phyloP scores from a whole-genome alignment of 1,140 invertebrate genomes.

The Hyles euphorbiae region DNA sequence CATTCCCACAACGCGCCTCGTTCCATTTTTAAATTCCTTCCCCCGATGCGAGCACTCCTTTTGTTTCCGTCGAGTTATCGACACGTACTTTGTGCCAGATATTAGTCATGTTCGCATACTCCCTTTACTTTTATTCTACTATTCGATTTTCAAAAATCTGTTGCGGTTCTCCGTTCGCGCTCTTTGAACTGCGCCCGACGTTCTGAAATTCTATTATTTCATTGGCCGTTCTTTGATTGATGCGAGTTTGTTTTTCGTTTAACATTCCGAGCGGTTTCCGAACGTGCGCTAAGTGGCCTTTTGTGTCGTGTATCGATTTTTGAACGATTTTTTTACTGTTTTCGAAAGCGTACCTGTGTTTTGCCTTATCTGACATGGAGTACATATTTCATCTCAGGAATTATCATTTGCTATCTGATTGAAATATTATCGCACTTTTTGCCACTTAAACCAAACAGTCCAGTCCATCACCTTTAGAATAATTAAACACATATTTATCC shows the following conservation, averaged over 20 bases:
- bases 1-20: constrained; percentile 9
- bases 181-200: constrained; percentile 62
- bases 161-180: constrained; percentile 56
- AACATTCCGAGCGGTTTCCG: constrained; percentile 28
- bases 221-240: constrained; percentile 68
- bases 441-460: too few species aligned
- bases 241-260: constrained; percentile 39
- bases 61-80: constrained; percentile 50
- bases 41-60: constrained; percentile 41
- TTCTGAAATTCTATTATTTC: constrained; percentile 68
- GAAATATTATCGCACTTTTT: too few species aligned
- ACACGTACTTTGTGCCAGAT: constrained; percentile 63
- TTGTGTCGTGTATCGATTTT: constrained; percentile 13
- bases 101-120: constrained; percentile 56
- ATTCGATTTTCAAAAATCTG: constrained; percentile 40
- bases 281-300: constrained; percentile 43
- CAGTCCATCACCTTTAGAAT: too few species aligned
- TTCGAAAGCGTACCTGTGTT: too few species aligned
- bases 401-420: too few species aligned
- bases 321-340: neutral
- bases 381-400: too few species aligned
- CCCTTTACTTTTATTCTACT: constrained; percentile 34
- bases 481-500: too few species aligned
- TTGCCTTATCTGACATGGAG: too few species aligned
- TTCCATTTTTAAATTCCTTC: constrained; percentile 59